phyloP scores from a whole-genome alignment of 2,888 invertebrate genomes.

The Meiosimyza platycephala region DNA sequence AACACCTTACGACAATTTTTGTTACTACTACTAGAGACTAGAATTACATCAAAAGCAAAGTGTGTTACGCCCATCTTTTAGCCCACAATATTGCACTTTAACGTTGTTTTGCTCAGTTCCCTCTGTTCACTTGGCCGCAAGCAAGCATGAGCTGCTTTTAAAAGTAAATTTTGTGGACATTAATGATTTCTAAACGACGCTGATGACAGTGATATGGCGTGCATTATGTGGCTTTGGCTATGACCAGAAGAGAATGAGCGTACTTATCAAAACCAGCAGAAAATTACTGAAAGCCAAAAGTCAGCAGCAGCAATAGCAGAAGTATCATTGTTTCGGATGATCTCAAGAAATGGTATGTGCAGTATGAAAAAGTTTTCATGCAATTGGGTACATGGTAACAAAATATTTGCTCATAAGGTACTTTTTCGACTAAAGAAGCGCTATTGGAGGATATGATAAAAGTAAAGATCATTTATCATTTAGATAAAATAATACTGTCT shows the following conservation, averaged over 20 bases:
- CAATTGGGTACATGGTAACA: too few species aligned
- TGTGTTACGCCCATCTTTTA: not conserved
- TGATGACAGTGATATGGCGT: slow-evolving; percentile 37
- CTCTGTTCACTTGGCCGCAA: not conserved
- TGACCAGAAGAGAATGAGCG: too few species aligned
- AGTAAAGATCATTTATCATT: too few species aligned
- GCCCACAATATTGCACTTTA: not conserved
- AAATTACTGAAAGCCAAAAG: slow-evolving; percentile 9
- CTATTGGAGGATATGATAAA: too few species aligned
- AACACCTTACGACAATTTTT: not conserved
- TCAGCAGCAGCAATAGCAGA: slow-evolving; percentile 3
- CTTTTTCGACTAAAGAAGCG: too few species aligned
- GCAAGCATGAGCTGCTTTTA: not conserved
- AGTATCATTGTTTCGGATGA: not conserved
- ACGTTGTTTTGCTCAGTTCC: not conserved
- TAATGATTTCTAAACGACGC: slow-evolving; percentile 39
- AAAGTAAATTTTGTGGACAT: slow-evolving; percentile 12
- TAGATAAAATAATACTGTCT: too few species aligned
- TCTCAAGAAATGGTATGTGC: too few species aligned
- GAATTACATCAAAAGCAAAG: not conserved
- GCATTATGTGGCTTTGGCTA: slow-evolving; percentile 28
- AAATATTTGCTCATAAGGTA: too few species aligned
- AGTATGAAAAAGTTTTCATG: too few species aligned
- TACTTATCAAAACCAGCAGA: not conserved
- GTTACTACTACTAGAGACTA: not conserved